phyloP scores from a whole-genome alignment of 2,113 vertebrate species.

The Marcusenius ussheri region DNA sequence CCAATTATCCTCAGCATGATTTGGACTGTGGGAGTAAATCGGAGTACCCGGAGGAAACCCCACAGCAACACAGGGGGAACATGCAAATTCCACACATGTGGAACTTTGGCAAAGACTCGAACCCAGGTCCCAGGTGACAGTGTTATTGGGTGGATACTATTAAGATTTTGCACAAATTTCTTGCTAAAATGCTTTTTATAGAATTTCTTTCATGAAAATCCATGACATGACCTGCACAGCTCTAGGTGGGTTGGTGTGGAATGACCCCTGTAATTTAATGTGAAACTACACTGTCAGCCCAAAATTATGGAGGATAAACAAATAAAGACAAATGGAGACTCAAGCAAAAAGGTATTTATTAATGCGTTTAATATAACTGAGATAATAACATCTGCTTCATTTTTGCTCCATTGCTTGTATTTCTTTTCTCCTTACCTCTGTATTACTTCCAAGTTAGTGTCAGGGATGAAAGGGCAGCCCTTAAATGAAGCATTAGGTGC shows the following conservation, averaged over 20 bases:
- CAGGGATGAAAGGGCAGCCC: neutral
- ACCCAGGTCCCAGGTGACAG: neutral
- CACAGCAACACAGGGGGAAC: no score
- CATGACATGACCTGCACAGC: no score
- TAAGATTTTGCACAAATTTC: neutral
- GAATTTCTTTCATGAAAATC: neutral
- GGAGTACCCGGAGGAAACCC: no score
- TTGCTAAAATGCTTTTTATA: neutral
- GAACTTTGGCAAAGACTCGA: no score
- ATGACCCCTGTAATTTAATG: neutral
- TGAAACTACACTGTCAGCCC: neutral
- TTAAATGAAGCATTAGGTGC: neutral
- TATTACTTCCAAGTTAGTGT: neutral
- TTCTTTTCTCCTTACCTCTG: no score
- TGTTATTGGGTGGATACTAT: neutral
- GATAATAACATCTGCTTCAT: neutral
- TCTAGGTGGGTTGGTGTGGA: neutral
- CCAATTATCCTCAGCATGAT: no score
- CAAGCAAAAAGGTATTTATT: neutral
- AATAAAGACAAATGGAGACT: neutral
- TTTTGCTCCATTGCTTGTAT: neutral
- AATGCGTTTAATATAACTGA: neutral
- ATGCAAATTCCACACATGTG: no score
- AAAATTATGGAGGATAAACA: no score
- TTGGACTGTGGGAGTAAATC: no score